phyloP scores from a whole-genome alignment of 1,140 invertebrate species.

The Drosophila subobscura region DNA sequence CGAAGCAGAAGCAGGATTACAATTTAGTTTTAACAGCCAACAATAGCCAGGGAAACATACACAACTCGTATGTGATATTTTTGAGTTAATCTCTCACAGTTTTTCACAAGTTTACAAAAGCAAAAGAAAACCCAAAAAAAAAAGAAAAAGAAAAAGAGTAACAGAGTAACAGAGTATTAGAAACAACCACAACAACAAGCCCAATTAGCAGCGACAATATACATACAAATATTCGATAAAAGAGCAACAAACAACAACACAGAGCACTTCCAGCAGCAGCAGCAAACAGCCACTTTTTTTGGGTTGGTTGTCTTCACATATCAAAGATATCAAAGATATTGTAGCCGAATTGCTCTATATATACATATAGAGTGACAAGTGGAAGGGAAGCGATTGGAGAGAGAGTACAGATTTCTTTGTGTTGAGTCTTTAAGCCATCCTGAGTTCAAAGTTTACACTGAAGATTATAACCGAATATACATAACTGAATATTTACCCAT shows the following conservation, averaged over 20 bases:
- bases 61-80: slow-evolving; percentile 84
- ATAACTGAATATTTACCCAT: slow-evolving; percentile 65
- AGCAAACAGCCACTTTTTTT: slow-evolving; percentile 62
- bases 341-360: slow-evolving; percentile 21
- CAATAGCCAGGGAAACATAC: slow-evolving; percentile 84
- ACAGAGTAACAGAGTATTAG: slow-evolving; percentile 8
- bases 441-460: slow-evolving; percentile 77
- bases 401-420: slow-evolving; percentile 39
- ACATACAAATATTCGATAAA: slow-evolving; percentile 11
- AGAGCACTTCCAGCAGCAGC: slow-evolving; percentile 67
- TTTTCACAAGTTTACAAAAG: slow-evolving; percentile 65
- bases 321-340: slow-evolving; percentile 55
- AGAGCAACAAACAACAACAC: slow-evolving; percentile 64
- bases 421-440: slow-evolving; percentile 79
- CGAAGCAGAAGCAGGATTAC: slow-evolving; percentile 24
- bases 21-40: slow-evolving; percentile 83
- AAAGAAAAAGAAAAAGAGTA: slow-evolving; percentile 24
- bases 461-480: neutral
- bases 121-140: slow-evolving; percentile 35
- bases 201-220: slow-evolving; percentile 76
- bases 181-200: slow-evolving; percentile 50
- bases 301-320: slow-evolving; percentile 83
- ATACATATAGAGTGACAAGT: slow-evolving; percentile 19
- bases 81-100: slow-evolving; percentile 73
- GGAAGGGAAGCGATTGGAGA: slow-evolving; percentile 19